These are phyloP conservation scores for Rissa tridactyla DNA, from an alignment of 2,113 vertebrate species.

Conservation along the genomic window DNA sequence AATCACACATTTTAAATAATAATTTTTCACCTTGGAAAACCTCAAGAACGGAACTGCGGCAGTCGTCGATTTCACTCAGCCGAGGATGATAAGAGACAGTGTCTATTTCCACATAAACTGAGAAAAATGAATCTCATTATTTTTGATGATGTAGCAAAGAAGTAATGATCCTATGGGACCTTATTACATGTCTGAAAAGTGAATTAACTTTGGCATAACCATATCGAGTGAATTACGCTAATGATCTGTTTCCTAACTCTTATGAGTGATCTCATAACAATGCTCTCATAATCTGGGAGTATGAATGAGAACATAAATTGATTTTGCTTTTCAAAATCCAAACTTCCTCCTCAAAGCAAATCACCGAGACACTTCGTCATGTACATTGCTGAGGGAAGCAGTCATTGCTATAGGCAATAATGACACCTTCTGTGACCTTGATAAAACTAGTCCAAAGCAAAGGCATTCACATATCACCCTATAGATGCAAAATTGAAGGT, in stretches of 20 bases:
- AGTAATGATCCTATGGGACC: conserved; percentile 45
- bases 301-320: neutral
- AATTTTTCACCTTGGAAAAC: neutral
- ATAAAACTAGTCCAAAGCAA: neutral
- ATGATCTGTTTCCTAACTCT: conserved; percentile 35
- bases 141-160: conserved; percentile 60
- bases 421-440: neutral
- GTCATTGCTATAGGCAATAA: neutral
- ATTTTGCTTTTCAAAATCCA: conserved; percentile 14
- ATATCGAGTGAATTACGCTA: conserved; percentile 36
- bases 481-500: neutral
- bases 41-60: neutral
- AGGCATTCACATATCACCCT: neutral
- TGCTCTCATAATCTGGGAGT: neutral
- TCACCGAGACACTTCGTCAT: neutral
- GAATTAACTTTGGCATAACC: conserved; percentile 57
- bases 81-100: neutral
- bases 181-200: conserved; percentile 56
- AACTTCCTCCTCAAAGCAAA: neutral
- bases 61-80: neutral
- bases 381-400: neutral
- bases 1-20: neutral
- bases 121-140: conserved; percentile 58
- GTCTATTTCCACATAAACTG: conserved; percentile 31
- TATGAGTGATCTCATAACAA: conserved; percentile 51